These are phyloP conservation scores for Equus quagga DNA, from an alignment of 2,113 vertebrate species.

Conservation along the genomic window DNA sequence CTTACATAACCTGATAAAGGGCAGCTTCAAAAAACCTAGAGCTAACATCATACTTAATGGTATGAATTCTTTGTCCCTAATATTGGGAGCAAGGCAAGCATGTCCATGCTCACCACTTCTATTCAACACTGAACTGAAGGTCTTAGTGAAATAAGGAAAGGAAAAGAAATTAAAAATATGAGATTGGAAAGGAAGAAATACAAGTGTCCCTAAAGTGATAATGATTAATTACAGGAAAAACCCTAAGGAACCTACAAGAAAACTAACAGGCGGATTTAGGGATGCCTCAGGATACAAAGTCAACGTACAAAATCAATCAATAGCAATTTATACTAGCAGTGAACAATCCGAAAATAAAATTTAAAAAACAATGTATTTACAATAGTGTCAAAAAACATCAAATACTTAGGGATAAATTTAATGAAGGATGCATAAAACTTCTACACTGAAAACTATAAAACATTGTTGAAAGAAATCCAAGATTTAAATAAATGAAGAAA, in stretches of 20 bases:
- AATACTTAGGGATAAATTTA: background rate
- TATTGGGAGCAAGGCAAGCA: background rate
- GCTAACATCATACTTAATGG: background rate
- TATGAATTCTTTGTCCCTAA: background rate
- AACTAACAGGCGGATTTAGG: slow-evolving; percentile 29
- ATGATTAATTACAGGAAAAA: slow-evolving; percentile 21
- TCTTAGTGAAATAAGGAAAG: slow-evolving; percentile 4
- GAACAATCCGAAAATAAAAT: background rate
- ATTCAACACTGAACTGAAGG: background rate
- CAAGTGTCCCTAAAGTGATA: background rate
- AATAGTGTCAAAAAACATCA: background rate
- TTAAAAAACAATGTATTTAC: background rate
- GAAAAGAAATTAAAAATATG: slow-evolving; percentile 10
- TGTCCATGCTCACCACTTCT: background rate
- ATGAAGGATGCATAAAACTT: background rate
- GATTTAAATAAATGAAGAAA: slow-evolving; percentile 6
- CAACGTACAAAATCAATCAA: background rate
- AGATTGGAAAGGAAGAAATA: background rate
- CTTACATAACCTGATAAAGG: background rate
- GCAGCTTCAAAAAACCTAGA: background rate
- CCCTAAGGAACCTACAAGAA: background rate
- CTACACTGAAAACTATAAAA: background rate
- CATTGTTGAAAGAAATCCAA: background rate
- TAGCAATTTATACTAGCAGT: slow-evolving; percentile 9
- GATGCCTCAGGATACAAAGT: slow-evolving; percentile 19